Evolutionary conservation across 1,140 invertebrate species (phyloP), one percentile per base, ranked within the genome.

Genomic region (Himalopsyche phryganea): DNA sequence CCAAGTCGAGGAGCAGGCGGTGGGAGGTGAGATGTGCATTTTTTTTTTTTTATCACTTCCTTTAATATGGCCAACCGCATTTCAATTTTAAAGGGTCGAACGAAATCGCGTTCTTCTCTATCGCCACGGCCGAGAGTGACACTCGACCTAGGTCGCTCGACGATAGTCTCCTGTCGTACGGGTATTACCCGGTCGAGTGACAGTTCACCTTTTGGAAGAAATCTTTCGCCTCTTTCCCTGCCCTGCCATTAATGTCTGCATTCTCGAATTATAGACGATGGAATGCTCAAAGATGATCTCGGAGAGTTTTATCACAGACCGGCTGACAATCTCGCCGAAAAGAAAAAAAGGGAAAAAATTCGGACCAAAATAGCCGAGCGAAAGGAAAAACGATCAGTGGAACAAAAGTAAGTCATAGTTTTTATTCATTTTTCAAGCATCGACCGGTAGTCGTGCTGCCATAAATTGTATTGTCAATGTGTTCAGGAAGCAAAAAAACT

Each of bases 251-350:
- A 7, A 42, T 42, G 40, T 42, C 36, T 33, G 18, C 9, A 17
- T 17, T 18, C 42, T 45, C 6, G 9, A 6, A 17, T 54, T 50
- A 50, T 61, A 72, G 76, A 75, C 3, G 76, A 78, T 53, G 76
- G 76, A 56, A 76, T 71, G 63, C 70, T 83, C n/a, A 90, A 88
- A 65, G 88, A 88, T 71, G 90, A 91, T 68, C 82, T 90, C 69
- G 89, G 91, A 45, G 91, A 95, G 69, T 96, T 96, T 80, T 88
- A 96, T 65, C 96, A 98, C 72, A 92, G 90, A 71, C 93, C 94
- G 11, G 91, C 95, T 5, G 79, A 83, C 65, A 98, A 96, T 76
- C 75, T 92, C 28, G 77, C 82, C 15, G 81, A 91, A 23, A 88
- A 91, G 66, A 82, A 83, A 35, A 81, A 85, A 63, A 82, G 83